Conservation (phyloP, 1,140 invertebrate species). For the Paraescarpia echinospica region DNA sequence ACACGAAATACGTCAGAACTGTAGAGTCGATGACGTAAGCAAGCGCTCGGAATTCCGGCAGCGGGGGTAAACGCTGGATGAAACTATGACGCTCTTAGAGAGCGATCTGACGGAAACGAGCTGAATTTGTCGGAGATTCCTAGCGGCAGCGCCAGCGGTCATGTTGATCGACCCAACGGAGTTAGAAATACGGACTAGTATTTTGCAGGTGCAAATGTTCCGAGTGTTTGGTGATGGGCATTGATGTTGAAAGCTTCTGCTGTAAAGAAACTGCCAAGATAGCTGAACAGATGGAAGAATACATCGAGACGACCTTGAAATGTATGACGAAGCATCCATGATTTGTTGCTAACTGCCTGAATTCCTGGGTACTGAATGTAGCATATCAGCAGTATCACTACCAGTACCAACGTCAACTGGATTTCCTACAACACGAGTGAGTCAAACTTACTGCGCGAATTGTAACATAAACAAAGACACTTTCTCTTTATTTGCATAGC, state of each 20-base stretch:
- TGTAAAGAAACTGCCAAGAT: slow-evolving; percentile 2
- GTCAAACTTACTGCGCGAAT: not conserved
- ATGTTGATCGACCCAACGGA: slow-evolving; percentile 15
- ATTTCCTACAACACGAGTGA: slow-evolving; percentile 7
- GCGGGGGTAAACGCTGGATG: too few species aligned
- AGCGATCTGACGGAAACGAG: not conserved
- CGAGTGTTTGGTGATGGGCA: slow-evolving; percentile 15
- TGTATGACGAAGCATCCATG: not conserved
- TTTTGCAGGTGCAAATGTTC: slow-evolving; percentile 16
- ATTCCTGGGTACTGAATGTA: slow-evolving; percentile 15
- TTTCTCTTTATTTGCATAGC: slow-evolving; percentile 17
- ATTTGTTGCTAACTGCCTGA: slow-evolving; percentile 17
- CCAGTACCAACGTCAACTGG: slow-evolving; percentile 10
- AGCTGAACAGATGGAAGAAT: not conserved
- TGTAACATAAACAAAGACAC: not conserved
- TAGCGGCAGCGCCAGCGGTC: slow-evolving; percentile 1
- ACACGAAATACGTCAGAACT: too few species aligned
- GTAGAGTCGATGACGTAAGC: too few species aligned
- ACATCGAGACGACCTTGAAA: not conserved
- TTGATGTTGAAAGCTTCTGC: slow-evolving; percentile 11
- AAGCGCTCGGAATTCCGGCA: too few species aligned
- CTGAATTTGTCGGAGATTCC: not conserved
- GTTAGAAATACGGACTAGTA: slow-evolving; percentile 8
- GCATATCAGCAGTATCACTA: slow-evolving; percentile 16
- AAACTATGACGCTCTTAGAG: too few species aligned